Evolutionary conservation across 2,888 invertebrate species (phyloP).

Genomic region (Dascillus cervinus): DNA sequence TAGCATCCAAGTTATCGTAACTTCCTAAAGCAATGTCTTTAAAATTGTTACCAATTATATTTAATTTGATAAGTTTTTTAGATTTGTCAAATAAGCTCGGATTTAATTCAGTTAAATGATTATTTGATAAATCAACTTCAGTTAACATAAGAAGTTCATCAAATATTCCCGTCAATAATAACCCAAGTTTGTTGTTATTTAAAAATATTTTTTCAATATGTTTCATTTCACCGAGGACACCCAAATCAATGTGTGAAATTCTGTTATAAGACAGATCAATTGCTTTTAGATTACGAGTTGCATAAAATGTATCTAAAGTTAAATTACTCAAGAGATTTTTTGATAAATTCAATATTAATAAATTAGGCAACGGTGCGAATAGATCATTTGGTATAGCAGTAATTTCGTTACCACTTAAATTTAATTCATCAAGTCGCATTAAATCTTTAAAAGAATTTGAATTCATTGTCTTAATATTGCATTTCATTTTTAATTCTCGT

Average conservation of each 20-base stretch:
- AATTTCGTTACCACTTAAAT: slow-evolving; percentile 17
- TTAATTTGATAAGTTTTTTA: slow-evolving; percentile 15
- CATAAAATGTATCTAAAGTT: slow-evolving; percentile 20
- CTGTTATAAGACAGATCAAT: slow-evolving; percentile 18
- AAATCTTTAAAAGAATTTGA: slow-evolving; percentile 15
- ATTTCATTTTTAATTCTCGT: slow-evolving; percentile 10
- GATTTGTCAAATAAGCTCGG: slow-evolving; percentile 19
- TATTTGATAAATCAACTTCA: slow-evolving; percentile 18
- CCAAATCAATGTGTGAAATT: slow-evolving; percentile 17
- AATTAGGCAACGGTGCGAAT: slow-evolving; percentile 11
- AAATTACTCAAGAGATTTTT: slow-evolving; percentile 17
- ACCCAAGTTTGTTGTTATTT: slow-evolving; percentile 16
- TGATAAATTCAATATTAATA: slow-evolving; percentile 16
- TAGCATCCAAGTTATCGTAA: slow-evolving; percentile 3
- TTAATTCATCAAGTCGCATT: slow-evolving; percentile 8
- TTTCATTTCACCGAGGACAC: slow-evolving; percentile 17
- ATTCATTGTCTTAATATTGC: slow-evolving; percentile 13
- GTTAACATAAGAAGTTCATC: slow-evolving; percentile 17
- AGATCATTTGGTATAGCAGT: slow-evolving; percentile 17
- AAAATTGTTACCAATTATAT: slow-evolving; percentile 16
- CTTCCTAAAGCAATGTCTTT: slow-evolving; percentile 5
- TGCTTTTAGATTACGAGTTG: slow-evolving; percentile 13
- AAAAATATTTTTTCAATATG: slow-evolving; percentile 16
- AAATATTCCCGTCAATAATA: slow-evolving; percentile 17
- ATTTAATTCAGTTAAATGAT: slow-evolving; percentile 14